phyloP scores from a whole-genome alignment of 2,888 invertebrate genomes.

The Diarsia rubi region DNA sequence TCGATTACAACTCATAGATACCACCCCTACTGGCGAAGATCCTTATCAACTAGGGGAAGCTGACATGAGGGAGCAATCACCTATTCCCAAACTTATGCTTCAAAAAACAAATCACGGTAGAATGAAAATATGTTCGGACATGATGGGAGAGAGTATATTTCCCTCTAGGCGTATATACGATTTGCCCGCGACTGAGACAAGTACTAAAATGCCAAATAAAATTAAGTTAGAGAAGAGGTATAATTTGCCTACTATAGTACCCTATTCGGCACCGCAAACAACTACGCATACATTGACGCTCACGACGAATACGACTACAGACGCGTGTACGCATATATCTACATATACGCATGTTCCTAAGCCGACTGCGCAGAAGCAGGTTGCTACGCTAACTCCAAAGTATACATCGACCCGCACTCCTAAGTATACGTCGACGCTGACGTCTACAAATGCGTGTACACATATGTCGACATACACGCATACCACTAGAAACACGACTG shows the following conservation, averaged over 20 bases:
- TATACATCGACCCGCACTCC: slow-evolving; percentile 28
- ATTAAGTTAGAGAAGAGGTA: slow-evolving; percentile 71
- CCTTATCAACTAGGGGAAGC: slow-evolving; percentile 87
- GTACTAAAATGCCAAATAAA: slow-evolving; percentile 61
- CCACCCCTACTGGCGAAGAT: slow-evolving; percentile 87
- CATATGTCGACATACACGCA: slow-evolving; percentile 49
- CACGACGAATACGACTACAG: slow-evolving; percentile 32
- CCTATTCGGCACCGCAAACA: slow-evolving; percentile 51
- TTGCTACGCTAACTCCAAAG: slow-evolving; percentile 34
- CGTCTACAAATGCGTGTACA: slow-evolving; percentile 42
- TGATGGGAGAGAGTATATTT: slow-evolving; percentile 59
- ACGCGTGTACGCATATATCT: slow-evolving; percentile 41
- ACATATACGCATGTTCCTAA: slow-evolving; percentile 51
- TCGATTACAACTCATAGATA: slow-evolving; percentile 84
- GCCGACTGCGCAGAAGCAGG: slow-evolving; percentile 32
- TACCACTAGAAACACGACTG: slow-evolving; percentile 38
- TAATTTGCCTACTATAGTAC: slow-evolving; percentile 71
- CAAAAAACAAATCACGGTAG: slow-evolving; percentile 83
- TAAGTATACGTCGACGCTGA: slow-evolving; percentile 37
- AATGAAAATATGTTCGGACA: slow-evolving; percentile 77
- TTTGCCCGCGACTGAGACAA: slow-evolving; percentile 70
- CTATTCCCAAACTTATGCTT: slow-evolving; percentile 87
- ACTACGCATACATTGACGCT: slow-evolving; percentile 51
- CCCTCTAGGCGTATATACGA: slow-evolving; percentile 78
- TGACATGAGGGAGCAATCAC: slow-evolving; percentile 87